phyloP scores from a whole-genome alignment of 2,797 vertebrate species.

The Liparis tanakae region DNA sequence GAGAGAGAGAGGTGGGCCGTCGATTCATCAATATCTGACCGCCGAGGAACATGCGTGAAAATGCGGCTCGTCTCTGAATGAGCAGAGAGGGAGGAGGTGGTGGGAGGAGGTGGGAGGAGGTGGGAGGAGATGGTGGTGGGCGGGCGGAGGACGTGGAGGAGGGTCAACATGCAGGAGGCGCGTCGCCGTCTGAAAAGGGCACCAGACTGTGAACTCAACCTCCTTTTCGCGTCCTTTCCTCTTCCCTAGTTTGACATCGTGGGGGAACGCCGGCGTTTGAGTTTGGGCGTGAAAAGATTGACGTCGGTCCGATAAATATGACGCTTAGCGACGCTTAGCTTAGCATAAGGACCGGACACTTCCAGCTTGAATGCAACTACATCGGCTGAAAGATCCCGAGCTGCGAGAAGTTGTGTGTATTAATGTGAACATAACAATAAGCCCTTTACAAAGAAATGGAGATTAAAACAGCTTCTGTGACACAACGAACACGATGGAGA shows the following conservation, averaged over 20 bases:
- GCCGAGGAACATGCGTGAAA: conserved; percentile 37
- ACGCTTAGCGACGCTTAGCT: conserved; percentile 9
- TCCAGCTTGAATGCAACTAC: conserved; percentile 16
- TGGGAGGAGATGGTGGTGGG: conserved; percentile 7
- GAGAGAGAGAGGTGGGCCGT: conserved; percentile 30
- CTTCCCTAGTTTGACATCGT: not conserved
- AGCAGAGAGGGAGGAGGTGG: conserved; percentile 18
- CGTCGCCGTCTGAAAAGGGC: conserved; percentile 2
- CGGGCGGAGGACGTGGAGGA: conserved; percentile 13
- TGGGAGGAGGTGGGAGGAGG: not conserved
- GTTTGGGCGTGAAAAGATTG: not conserved
- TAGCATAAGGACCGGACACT: conserved; percentile 14
- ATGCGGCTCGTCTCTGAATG: conserved; percentile 23
- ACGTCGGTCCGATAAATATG: not conserved
- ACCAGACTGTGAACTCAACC: not conserved
- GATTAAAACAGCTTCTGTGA: too few relatives aligned
- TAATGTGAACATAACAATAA: not conserved
- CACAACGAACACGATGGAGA: not conserved
- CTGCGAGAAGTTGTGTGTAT: too few relatives aligned
- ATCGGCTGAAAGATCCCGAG: not conserved
- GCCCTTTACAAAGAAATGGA: too few relatives aligned
- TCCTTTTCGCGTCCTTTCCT: not conserved
- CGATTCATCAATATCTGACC: conserved; percentile 38
- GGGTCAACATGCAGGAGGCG: conserved; percentile 33
- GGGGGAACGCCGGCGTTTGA: not conserved